These are phyloP conservation scores for Bucorvus abyssinicus DNA, from an alignment of 2,797 vertebrate species.

Conservation along the genomic window DNA sequence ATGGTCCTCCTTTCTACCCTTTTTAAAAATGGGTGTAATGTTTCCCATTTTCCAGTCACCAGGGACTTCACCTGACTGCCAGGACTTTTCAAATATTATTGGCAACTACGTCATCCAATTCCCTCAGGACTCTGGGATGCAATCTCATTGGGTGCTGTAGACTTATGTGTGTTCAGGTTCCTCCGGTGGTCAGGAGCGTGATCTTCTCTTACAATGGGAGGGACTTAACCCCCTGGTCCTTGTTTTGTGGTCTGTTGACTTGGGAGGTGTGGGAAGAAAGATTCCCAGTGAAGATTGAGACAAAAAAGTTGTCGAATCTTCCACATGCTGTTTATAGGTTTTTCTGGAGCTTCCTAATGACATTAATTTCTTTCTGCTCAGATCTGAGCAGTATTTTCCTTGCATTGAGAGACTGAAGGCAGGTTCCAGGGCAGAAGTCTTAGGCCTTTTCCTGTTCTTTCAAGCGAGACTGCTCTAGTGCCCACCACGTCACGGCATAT, in stretches of 20 bases:
- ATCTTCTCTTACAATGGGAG: not conserved
- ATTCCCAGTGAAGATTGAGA: not conserved
- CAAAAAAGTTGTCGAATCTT: not conserved
- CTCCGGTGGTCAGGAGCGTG: not conserved
- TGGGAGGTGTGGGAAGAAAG: not conserved
- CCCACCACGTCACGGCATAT: fast-evolving
- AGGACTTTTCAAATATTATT: not conserved
- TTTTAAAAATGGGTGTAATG: not conserved
- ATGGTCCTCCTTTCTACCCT: too few relatives aligned
- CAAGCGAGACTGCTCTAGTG: not conserved
- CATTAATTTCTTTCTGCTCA: not conserved
- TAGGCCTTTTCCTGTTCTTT: not conserved
- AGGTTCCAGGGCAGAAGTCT: not conserved
- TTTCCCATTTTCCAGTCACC: not conserved
- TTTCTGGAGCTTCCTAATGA: not conserved
- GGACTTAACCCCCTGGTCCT: not conserved
- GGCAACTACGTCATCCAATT: not conserved
- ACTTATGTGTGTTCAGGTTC: not conserved
- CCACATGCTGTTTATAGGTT: not conserved
- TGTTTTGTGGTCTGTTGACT: not conserved
- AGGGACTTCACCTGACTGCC: not conserved
- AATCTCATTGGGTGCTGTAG: not conserved
- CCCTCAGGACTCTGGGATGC: not conserved
- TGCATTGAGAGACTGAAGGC: not conserved
- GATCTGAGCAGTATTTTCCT: not conserved